Percentiles rank a stretch among this genome's conserved stretches.
These are phyloP conservation scores for Malacosoma neustria DNA, from an alignment of 2,888 invertebrate genomes.

Conservation along the genomic window DNA sequence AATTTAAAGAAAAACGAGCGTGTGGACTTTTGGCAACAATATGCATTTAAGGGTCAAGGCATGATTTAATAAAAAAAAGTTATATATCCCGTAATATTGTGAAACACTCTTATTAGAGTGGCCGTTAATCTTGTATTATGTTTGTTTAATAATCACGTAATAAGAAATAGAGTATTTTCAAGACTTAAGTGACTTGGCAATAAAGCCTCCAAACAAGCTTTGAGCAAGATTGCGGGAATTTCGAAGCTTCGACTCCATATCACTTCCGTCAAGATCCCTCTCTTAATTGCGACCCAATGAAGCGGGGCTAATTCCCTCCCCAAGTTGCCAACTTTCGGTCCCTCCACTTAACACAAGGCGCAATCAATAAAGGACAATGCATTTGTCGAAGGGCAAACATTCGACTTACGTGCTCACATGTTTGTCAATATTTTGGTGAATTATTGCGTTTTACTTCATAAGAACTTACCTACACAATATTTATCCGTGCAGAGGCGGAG, in stretches of 20 bases:
- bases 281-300: constrained; percentile 71
- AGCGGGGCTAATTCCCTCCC: constrained; percentile 53
- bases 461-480: too few relatives aligned
- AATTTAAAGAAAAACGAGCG: too few relatives aligned
- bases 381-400: not conserved
- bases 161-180: too few relatives aligned
- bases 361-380: not conserved
- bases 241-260: constrained; percentile 27
- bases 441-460: not conserved
- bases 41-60: too few relatives aligned
- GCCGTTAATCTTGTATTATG: too few relatives aligned
- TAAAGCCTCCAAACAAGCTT: constrained; percentile 8
- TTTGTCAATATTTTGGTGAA: not conserved
- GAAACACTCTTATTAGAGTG: too few relatives aligned
- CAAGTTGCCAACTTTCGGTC: not conserved
- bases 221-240: constrained; percentile 4
- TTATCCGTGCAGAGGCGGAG: too few relatives aligned
- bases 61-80: too few relatives aligned
- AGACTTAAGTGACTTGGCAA: constrained; percentile 1
- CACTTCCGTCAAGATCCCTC: constrained; percentile 35
- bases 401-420: not conserved
- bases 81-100: too few relatives aligned
- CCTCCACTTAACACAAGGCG: not conserved
- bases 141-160: too few relatives aligned
- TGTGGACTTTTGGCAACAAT: too few relatives aligned